A percentile compares a stretch with the other conserved stretches of the same genome.
Evolutionary conservation across 2,888 invertebrate species (phyloP).

Genomic region (Theretra japonica): DNA sequence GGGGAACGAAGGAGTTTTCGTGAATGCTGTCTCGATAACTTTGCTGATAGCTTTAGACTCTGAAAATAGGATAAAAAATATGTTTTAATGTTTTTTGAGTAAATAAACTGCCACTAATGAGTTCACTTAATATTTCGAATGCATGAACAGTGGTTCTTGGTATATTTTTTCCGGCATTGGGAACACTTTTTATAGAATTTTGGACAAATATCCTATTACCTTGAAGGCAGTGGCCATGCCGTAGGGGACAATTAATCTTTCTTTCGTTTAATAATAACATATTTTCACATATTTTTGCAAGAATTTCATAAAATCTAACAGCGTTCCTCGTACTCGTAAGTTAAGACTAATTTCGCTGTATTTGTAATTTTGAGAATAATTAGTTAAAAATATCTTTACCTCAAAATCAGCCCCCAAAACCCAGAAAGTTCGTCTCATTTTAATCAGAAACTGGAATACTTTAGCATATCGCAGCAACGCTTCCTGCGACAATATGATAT

Average conservation of each 20-base stretch:
- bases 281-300: no score
- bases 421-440: constrained; percentile 91
- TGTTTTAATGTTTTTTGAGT: background rate
- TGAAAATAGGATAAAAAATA: constrained; percentile 55
- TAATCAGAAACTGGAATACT: constrained; percentile 90
- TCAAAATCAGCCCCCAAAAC: constrained; percentile 89
- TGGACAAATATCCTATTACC: background rate
- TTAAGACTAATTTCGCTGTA: no score
- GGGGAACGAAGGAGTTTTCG: constrained; percentile 83
- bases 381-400: constrained; percentile 55
- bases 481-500: constrained; percentile 89
- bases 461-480: constrained; percentile 88
- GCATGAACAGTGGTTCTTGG: no score
- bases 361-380: constrained; percentile 18
- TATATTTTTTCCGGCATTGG: no score
- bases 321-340: no score
- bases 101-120: no score
- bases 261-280: no score
- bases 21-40: constrained; percentile 75
- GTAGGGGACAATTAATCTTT: no score
- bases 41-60: constrained; percentile 86
- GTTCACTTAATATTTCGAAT: no score
- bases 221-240: background rate
- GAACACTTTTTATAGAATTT: no score
- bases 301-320: no score